Evolutionary conservation across 1,140 invertebrate genomes (phyloP), one percentile per base, ranked within the genome.

Genomic region (Lepidurus arcticus): DNA sequence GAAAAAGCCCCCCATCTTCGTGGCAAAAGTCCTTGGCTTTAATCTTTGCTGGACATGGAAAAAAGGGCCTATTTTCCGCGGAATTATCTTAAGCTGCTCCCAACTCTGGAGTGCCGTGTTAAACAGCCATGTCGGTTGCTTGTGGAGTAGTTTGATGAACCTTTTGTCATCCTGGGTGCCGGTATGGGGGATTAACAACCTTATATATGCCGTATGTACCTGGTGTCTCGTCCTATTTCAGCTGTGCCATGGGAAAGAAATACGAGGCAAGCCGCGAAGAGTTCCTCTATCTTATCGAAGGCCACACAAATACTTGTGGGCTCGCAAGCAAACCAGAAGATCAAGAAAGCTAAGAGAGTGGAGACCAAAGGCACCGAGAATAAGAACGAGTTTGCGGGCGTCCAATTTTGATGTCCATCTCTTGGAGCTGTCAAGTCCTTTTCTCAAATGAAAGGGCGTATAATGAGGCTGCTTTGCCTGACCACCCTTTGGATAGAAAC

Each of bases 381-480:
- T 21, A 16, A 65, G 53, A 65, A 65, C 53, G 13, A 65, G 53
- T 65, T 65, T 65, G 53, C 53, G 53, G 53, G 53, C 53, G 53
- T 65, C 53, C 53, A 65, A 65, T 65, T 65, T 65, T 65, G 53
- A 65, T 65, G 53, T 65, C 53, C 53, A 65, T 65, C 53, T 65
- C 53, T 65, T 65, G 53, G 53, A 65, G 53, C 53, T 65, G 53
- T 65, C 53, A 65, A 65, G 53, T 65, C 53, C 53, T 65, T 65
- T 65, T 65, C 53, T 65, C 53, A 65, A 7, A 65, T 65, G 53
- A 65, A 65, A 65, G 53, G 53, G 53, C 53, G 13, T 65, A 65
- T 65, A 65, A 65, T 65, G 53, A 65, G 53, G 6, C 53, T 65
- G 53, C 53, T 13, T 65, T 65, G 53, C 9, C 53, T 65, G 53